phyloP scores from a whole-genome alignment of 2,797 vertebrate genomes.

The Hirundo rustica region DNA sequence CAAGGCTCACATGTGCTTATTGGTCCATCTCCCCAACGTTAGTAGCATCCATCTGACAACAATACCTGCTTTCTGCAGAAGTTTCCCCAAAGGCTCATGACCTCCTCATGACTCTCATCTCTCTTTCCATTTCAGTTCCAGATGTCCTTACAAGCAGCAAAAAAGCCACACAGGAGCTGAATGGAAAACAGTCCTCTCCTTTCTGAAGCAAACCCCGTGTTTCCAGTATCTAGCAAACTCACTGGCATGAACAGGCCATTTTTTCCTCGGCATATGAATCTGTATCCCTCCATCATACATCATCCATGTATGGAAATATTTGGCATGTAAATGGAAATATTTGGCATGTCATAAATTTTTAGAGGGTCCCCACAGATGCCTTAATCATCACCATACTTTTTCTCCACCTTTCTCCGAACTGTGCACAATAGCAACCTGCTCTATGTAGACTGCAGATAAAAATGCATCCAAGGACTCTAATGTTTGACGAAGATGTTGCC shows the following conservation, averaged over 20 bases:
- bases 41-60: background rate
- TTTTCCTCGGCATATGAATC: background rate
- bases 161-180: background rate
- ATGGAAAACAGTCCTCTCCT: background rate
- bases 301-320: background rate
- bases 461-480: background rate
- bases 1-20: background rate
- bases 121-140: background rate
- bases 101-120: background rate
- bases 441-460: background rate
- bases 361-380: background rate
- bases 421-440: background rate
- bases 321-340: background rate
- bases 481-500: background rate
- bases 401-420: background rate
- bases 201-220: background rate
- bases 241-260: background rate
- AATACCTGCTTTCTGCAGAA: background rate
- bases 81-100: background rate
- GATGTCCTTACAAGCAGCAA: background rate
- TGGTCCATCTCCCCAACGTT: fast-evolving
- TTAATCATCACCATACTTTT: background rate
- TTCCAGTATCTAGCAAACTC: background rate
- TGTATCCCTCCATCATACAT: background rate
- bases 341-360: background rate